Conservation (phyloP, 2,888 invertebrate genomes). For the Harpagoxenus sublaevis region DNA sequence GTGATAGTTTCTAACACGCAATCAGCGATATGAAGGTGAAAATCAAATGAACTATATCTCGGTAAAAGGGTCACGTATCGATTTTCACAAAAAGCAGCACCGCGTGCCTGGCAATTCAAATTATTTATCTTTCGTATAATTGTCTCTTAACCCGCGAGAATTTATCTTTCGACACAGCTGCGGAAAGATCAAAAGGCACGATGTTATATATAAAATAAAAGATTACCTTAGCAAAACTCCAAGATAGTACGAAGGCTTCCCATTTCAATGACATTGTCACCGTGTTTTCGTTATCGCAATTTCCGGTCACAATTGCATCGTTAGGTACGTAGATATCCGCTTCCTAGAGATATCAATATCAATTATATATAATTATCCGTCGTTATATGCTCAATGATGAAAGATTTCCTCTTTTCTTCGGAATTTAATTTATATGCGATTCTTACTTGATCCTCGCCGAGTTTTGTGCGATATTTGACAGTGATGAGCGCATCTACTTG, state of each 20-base stretch:
- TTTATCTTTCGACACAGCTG: background rate
- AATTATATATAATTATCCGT: background rate
- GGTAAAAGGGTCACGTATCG: conserved; percentile 53
- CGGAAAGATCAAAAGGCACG: background rate
- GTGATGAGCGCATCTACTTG: conserved; percentile 92
- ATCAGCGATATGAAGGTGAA: conserved; percentile 44
- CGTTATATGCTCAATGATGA: background rate
- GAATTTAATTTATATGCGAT: conserved; percentile 17
- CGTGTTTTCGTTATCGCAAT: conserved; percentile 92
- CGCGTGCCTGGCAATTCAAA: background rate
- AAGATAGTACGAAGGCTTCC: conserved; percentile 91
- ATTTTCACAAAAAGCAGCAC: conserved; percentile 27
- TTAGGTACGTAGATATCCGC: conserved; percentile 93
- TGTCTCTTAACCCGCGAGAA: background rate
- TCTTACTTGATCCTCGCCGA: conserved; percentile 88
- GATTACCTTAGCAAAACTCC: conserved; percentile 93
- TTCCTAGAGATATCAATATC: conserved; percentile 86
- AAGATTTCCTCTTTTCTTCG: background rate
- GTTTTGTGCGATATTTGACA: conserved; percentile 90
- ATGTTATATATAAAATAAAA: background rate
- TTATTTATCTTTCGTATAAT: conserved; percentile 26
- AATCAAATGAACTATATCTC: conserved; percentile 46
- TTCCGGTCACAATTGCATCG: conserved; percentile 91
- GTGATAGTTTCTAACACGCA: conserved; percentile 48
- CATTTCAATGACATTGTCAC: conserved; percentile 92